These are phyloP conservation scores for Drosophila acutilabella DNA, from an alignment of 2,888 invertebrate species.

Conservation along the genomic window DNA sequence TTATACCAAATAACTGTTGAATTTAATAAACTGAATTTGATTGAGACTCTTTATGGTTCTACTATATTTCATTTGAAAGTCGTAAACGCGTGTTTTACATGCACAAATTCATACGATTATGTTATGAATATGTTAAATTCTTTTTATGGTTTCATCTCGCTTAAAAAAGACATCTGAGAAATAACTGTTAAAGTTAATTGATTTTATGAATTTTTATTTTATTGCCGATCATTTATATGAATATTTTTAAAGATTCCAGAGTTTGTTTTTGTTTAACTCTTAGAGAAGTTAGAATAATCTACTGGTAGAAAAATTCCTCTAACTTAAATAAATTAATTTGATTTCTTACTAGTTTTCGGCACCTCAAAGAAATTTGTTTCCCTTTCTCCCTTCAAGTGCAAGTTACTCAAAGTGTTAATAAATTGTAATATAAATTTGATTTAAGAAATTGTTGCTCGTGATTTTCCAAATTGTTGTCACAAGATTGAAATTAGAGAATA, in stretches of 20 bases:
- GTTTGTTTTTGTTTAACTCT: background rate
- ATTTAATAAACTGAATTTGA: background rate
- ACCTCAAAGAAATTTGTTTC: slow-evolving; percentile 2
- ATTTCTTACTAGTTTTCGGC: slow-evolving; percentile 1
- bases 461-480: slow-evolving; percentile 30
- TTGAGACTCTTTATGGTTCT: slow-evolving; percentile 1
- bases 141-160: background rate
- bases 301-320: background rate
- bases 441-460: slow-evolving; percentile 5
- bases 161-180: slow-evolving; percentile 3
- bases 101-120: background rate
- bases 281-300: background rate
- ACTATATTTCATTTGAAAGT: slow-evolving; percentile 1
- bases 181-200: slow-evolving; percentile 22
- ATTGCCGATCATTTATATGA: background rate
- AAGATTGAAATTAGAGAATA: slow-evolving; percentile 42
- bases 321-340: slow-evolving; percentile 1
- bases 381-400: background rate
- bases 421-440: slow-evolving; percentile 9
- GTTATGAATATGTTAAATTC: slow-evolving; percentile 4
- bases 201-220: slow-evolving; percentile 5
- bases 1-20: background rate
- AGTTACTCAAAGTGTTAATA: slow-evolving; percentile 14
- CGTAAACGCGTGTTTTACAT: slow-evolving; percentile 11
- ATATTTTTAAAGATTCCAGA: background rate